phyloP scores from a whole-genome alignment of 2,113 vertebrate species.

The Acinonyx jubatus region DNA sequence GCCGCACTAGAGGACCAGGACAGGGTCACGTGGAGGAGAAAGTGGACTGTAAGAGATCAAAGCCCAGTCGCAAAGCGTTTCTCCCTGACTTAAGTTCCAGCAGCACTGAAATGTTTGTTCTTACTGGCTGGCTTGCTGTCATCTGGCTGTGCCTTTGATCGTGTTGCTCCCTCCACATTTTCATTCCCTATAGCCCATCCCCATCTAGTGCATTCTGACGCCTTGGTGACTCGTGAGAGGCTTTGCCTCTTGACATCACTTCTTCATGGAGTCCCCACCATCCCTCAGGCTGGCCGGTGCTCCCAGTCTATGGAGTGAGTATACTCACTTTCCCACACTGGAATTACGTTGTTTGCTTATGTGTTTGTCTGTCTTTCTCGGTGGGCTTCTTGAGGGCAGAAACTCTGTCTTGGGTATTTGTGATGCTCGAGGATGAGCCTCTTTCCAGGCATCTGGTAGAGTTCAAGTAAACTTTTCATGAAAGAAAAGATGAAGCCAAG shows the following conservation, averaged over 20 bases:
- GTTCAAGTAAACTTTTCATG: not conserved
- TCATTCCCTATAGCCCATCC: not conserved
- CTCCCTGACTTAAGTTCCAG: not conserved
- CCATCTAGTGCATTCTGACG: too few relatives aligned
- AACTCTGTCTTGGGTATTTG: not conserved
- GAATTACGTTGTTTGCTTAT: too few relatives aligned
- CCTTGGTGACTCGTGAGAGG: not conserved
- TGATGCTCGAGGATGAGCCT: not conserved
- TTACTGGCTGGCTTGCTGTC: accelerated
- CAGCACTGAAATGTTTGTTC: not conserved
- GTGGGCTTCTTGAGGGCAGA: not conserved
- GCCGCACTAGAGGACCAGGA: accelerated
- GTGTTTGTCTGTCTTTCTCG: not conserved
- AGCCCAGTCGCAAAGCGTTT: not conserved
- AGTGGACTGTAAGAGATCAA: not conserved
- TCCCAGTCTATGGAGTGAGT: not conserved
- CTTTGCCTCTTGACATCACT: not conserved
- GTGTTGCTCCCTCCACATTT: too few relatives aligned
- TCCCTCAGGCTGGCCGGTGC: accelerated
- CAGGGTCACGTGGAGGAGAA: accelerated
- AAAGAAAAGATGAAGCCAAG: not conserved
- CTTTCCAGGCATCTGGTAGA: not conserved
- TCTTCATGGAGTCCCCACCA: accelerated
- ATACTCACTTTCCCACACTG: accelerated
- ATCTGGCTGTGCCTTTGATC: not conserved